Percentiles rank a stretch among this genome's conserved stretches.
These are phyloP conservation scores for Phyllotis vaccarum DNA, from an alignment of 2,797 vertebrate genomes.

Conservation along the genomic window DNA sequence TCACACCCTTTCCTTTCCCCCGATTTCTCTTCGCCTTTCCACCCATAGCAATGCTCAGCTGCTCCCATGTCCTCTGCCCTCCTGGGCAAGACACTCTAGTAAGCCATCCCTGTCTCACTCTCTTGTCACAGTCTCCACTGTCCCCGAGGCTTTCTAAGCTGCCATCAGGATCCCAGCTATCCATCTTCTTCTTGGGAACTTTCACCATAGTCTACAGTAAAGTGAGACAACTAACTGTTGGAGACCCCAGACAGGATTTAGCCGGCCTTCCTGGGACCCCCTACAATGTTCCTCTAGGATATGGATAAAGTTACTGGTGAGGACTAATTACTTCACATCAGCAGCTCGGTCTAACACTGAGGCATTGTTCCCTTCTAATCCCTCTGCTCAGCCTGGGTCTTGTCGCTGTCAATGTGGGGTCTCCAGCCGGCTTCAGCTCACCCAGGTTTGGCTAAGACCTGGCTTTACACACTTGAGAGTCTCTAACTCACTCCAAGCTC, in stretches of 20 bases:
- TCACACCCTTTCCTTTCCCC: not conserved
- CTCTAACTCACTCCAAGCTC: not conserved
- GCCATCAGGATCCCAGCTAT: not conserved
- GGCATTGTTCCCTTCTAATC: slow-evolving; percentile 52
- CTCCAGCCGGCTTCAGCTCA: not conserved
- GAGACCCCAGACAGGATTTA: not conserved
- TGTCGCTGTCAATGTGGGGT: not conserved
- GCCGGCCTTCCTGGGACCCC: not conserved
- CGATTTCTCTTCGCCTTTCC: not conserved
- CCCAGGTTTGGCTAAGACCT: not conserved
- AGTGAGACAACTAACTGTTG: not conserved
- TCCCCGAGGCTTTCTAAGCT: not conserved
- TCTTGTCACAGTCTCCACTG: not conserved
- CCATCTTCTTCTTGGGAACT: not conserved
- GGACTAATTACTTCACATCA: slow-evolving; percentile 63
- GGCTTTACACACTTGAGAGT: not conserved
- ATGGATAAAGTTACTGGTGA: slow-evolving; percentile 40
- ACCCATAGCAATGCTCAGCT: not conserved
- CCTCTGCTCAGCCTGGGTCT: slow-evolving; percentile 37
- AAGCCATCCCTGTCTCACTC: too few species aligned
- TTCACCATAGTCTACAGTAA: not conserved
- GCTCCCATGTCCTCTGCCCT: not conserved
- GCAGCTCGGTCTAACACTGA: slow-evolving; percentile 51
- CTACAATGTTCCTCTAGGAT: slow-evolving; percentile 43
- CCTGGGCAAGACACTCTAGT: not conserved